Base-by-base conservation (phyloP, 2,113 vertebrate species). In the Coptodon bakossiorum region DNA sequence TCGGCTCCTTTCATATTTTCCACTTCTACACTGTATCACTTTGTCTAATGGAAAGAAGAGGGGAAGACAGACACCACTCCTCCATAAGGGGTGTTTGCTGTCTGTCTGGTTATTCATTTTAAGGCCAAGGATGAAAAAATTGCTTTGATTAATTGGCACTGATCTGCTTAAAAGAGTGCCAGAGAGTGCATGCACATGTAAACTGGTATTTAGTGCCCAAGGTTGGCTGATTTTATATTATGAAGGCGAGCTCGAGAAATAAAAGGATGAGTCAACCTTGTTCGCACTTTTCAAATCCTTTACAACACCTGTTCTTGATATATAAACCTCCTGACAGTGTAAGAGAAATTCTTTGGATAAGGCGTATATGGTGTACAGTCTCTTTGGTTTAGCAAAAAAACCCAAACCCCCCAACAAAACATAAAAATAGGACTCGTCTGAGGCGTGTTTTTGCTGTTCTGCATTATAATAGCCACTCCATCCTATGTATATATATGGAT, bases 181-280 rank as follows among this genome's bases (percentile, higher is more conserved):
- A 86, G 56, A 9, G 56, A 84, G 71, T 50, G 82, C 81, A 31
- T 83, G 83, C 85, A 85, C 81, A 68, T 86, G 83, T 88, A 90
- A 86, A 90, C 88, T 81, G 89, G 79, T 85, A 90, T 89, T 89
- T 78, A 34, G 76, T 86, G 63, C 91, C 68, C 90, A 85, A 88
- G 90, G 89, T 76, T 80, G 88, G 57, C 82, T 81, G 86, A 40
- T 82, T 93, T 92, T 54, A 71, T 82, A 79, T 85, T 45, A 80
- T 4, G 13, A 43, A 45, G 34, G 43, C 2, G 1, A 88, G 88
- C 63, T 81, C 36, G 22, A 80, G 56, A 79, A 86, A 63, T 34
- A 78, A 89, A 89, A 88, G 84, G 82, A 88, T 90, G 87, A 89
- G 79, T 91, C 84, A 90, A 79, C 76, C 76, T 85, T 80, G 82